Conservation (phyloP, 2,888 invertebrate species). For the Aplocera efformata region DNA sequence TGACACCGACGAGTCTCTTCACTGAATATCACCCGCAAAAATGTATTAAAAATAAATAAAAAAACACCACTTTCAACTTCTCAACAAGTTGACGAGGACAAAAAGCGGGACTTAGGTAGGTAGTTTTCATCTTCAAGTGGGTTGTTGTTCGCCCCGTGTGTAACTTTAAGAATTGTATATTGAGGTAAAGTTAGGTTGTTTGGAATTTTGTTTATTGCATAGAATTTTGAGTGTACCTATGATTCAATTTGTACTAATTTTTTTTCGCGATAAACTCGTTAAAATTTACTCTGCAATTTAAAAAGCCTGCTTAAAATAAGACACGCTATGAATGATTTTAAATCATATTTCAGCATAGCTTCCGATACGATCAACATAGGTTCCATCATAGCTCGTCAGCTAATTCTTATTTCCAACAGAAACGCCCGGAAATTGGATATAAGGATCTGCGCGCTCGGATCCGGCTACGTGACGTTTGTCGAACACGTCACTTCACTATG, state of each 20-base stretch:
- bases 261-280: too few relatives aligned
- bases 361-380: conserved; percentile 57
- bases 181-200: neutral
- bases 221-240: neutral
- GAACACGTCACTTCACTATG: conserved; percentile 80
- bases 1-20: conserved; percentile 64
- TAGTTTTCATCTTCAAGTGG: conserved; percentile 38
- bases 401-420: conserved; percentile 79
- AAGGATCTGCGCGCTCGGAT: conserved; percentile 76
- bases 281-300: too few relatives aligned
- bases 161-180: conserved; percentile 9
- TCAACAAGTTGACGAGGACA: conserved; percentile 52
- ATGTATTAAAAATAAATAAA: conserved; percentile 63
- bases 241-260: too few relatives aligned
- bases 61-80: conserved; percentile 62
- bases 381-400: conserved; percentile 74
- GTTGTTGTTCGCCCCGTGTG: conserved; percentile 20
- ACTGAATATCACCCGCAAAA: conserved; percentile 62
- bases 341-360: conserved; percentile 2
- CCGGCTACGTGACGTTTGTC: conserved; percentile 80
- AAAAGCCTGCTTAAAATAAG: too few relatives aligned
- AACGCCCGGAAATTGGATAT: conserved; percentile 79
- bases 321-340: too few relatives aligned
- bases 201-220: neutral
- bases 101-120: conserved; percentile 35